Evolutionary conservation across 1,140 invertebrate genomes (phyloP).

Genomic region (Octopus bimaculoides): DNA sequence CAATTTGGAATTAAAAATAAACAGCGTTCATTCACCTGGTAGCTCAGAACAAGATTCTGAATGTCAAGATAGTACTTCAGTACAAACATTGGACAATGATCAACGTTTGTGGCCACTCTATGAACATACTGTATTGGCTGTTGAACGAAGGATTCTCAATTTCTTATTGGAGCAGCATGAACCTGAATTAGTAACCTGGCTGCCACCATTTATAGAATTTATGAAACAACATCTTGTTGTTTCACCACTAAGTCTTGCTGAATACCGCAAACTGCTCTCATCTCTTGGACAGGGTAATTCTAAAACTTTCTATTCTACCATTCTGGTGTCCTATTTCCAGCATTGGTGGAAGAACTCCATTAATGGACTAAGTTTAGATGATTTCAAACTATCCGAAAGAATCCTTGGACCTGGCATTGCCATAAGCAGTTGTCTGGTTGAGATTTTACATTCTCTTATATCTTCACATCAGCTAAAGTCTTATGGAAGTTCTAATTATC

Average conservation of each 20-base stretch:
- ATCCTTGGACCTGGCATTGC: not conserved
- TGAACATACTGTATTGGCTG: not conserved
- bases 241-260: not conserved
- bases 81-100: not conserved
- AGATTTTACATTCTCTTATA: not conserved
- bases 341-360: not conserved
- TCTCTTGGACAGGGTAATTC: constrained; percentile 29
- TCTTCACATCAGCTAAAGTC: not conserved
- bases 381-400: not conserved
- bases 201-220: not conserved
- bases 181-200: not conserved
- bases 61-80: not conserved
- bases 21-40: not conserved
- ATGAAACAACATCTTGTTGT: not conserved
- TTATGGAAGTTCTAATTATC: not conserved
- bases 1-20: not conserved
- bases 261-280: not conserved
- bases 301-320: constrained; percentile 23
- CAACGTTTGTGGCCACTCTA: constrained; percentile 11
- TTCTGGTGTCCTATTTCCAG: constrained; percentile 17
- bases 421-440: not conserved
- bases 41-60: not conserved
- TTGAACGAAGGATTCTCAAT: constrained; percentile 2
- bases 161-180: not conserved
- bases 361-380: not conserved